Conservation (phyloP, 2,888 invertebrate genomes). For the Sinotaia quadrata region DNA sequence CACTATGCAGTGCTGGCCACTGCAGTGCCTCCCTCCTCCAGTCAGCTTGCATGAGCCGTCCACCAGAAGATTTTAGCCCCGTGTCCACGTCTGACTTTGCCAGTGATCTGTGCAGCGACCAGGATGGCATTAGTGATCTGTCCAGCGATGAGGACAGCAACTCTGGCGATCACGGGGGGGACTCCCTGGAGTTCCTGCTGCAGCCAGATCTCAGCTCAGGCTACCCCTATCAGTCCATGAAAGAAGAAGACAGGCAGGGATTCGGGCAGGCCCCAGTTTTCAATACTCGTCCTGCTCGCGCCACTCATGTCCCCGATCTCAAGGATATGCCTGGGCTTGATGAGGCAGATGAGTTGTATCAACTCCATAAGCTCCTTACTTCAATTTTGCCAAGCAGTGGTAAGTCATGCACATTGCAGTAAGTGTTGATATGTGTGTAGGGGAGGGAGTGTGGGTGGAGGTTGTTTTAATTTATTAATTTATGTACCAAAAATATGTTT, state of each 20-base stretch:
- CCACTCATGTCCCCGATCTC: constrained; percentile 5
- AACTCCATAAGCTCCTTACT: constrained; percentile 54
- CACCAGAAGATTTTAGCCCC: constrained; percentile 33
- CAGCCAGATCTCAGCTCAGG: constrained; percentile 15
- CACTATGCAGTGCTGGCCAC: constrained; percentile 24
- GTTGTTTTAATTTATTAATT: too few relatives aligned
- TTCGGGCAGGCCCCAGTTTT: constrained; percentile 1
- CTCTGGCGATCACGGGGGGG: neutral
- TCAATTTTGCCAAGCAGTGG: constrained; percentile 54
- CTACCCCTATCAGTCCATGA: neutral
- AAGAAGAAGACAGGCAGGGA: constrained; percentile 3
- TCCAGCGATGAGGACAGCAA: constrained; percentile 39
- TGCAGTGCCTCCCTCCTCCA: constrained; percentile 26
- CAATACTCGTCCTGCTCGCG: neutral
- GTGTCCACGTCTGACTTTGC: constrained; percentile 19
- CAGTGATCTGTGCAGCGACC: constrained; percentile 27
- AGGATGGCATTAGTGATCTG: too few relatives aligned
- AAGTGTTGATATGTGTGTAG: neutral
- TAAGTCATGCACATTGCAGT: constrained; percentile 35
- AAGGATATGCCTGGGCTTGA: constrained; percentile 19
- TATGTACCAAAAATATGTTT: too few relatives aligned
- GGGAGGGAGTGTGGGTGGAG: too few relatives aligned
- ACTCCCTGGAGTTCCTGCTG: constrained; percentile 9
- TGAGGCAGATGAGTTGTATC: constrained; percentile 51
- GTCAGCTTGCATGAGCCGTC: constrained; percentile 8